These are phyloP conservation scores for Colistium nudipinnis DNA, from an alignment of 2,113 vertebrate species.

Conservation along the genomic window DNA sequence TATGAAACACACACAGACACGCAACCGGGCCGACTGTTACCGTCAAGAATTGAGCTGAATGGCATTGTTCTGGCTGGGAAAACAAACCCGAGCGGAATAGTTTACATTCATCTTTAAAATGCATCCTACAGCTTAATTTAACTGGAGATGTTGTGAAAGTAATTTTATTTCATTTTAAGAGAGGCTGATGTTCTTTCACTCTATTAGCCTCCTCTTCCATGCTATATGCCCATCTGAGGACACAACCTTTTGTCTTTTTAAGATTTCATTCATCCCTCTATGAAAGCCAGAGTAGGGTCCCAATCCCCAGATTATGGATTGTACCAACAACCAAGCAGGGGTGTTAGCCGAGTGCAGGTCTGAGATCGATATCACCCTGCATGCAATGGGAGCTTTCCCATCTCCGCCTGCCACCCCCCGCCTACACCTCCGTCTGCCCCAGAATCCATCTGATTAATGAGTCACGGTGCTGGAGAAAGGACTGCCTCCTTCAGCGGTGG, in stretches of 20 bases:
- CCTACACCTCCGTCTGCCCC: conserved; percentile 12
- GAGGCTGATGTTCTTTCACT: background rate
- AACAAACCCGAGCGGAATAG: background rate
- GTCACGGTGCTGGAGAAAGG: conserved; percentile 63
- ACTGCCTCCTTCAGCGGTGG: conserved; percentile 37
- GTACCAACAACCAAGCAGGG: conserved; percentile 39
- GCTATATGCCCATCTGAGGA: conserved; percentile 1
- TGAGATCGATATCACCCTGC: conserved; percentile 64
- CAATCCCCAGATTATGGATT: conserved; percentile 33
- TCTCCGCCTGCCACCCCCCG: conserved; percentile 17
- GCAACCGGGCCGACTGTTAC: background rate
- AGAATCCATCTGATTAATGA: conserved; percentile 74
- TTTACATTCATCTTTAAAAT: background rate
- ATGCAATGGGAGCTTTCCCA: conserved; percentile 59
- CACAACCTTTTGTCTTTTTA: conserved; percentile 22
- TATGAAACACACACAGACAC: conserved; percentile 41
- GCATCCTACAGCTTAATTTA: background rate
- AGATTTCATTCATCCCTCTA: conserved; percentile 18
- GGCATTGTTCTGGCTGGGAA: background rate
- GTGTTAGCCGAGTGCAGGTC: conserved; percentile 54
- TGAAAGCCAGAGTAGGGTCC: conserved; percentile 12
- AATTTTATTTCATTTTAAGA: conserved; percentile 3
- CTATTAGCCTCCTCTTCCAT: background rate
- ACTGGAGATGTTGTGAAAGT: background rate
- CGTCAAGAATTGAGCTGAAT: background rate